These are phyloP conservation scores for Eidolon helvum DNA, from an alignment of 2,113 vertebrate species.

Conservation along the genomic window DNA sequence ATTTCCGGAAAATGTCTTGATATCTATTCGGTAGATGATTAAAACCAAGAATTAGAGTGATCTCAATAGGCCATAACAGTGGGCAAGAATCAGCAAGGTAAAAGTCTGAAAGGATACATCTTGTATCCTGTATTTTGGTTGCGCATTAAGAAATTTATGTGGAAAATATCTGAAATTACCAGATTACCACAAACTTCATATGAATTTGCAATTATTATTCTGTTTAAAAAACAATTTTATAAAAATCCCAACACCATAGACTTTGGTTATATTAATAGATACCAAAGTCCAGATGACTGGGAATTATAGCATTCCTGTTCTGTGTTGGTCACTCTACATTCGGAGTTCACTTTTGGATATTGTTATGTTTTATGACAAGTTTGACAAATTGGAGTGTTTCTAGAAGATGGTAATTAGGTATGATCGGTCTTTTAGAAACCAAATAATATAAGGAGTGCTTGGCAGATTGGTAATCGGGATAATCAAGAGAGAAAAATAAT, in stretches of 20 bases:
- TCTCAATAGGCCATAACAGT: background rate
- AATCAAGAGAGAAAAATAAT: background rate
- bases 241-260: background rate
- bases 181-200: background rate
- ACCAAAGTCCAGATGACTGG: background rate
- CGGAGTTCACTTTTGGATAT: background rate
- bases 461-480: background rate
- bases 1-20: background rate
- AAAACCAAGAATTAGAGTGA: background rate
- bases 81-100: background rate
- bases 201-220: background rate
- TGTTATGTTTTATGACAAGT: background rate
- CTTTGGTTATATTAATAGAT: background rate
- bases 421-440: background rate
- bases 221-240: background rate
- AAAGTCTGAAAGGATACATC: background rate
- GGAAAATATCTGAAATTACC: background rate
- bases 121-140: background rate
- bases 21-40: background rate
- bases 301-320: background rate
- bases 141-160: background rate
- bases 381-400: background rate
- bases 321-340: background rate
- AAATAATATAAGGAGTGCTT: background rate
- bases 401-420: background rate